Conservation (phyloP, 2,113 vertebrate genomes). For the Vidua chalybeata region DNA sequence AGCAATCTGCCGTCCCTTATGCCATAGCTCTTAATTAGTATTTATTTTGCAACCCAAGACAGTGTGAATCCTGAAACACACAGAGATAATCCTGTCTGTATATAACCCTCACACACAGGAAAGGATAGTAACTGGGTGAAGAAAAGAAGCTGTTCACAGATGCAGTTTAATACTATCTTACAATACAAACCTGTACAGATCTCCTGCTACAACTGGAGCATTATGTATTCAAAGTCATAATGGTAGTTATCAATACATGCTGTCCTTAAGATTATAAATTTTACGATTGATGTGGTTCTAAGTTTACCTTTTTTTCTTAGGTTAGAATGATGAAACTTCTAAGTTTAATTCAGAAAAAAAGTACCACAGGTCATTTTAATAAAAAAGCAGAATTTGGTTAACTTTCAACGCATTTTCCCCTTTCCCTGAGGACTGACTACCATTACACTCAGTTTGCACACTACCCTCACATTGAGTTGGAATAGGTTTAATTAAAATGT, state of each 20-base stretch:
- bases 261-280: background rate
- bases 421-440: background rate
- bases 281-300: background rate
- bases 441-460: background rate
- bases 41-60: background rate
- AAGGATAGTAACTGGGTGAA: background rate
- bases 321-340: background rate
- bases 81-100: background rate
- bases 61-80: background rate
- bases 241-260: background rate
- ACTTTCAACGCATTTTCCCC: background rate
- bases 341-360: background rate
- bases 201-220: background rate
- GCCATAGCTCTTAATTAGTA: background rate
- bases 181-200: background rate
- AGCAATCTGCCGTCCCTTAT: fast-evolving
- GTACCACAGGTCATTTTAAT: background rate
- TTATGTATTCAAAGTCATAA: background rate
- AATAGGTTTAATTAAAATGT: background rate
- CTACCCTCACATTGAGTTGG: background rate
- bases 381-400: background rate
- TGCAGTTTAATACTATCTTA: background rate
- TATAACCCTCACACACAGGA: background rate
- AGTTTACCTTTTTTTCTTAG: background rate
- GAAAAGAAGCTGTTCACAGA: background rate